These are phyloP conservation scores for Dendrocincla fuliginosa DNA, from an alignment of 2,797 vertebrate genomes.

Conservation along the genomic window DNA sequence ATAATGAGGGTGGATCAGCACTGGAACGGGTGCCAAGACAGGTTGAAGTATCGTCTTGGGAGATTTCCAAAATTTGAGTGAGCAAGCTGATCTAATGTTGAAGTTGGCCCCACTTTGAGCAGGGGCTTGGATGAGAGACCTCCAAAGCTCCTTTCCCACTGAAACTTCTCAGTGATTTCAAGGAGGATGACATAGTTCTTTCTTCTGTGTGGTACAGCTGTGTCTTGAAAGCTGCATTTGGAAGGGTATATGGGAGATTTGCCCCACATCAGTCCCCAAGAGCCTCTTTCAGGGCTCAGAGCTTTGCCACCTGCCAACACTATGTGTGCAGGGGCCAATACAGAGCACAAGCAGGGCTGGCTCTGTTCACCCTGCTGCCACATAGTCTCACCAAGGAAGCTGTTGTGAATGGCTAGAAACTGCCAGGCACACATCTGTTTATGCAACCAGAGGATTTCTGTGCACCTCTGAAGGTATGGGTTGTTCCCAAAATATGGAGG, in stretches of 20 bases:
- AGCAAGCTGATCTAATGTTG: background rate
- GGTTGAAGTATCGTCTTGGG: slow-evolving; percentile 18
- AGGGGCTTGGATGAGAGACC: background rate
- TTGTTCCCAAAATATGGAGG: background rate
- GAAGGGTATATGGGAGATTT: background rate
- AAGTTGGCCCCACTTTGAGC: background rate
- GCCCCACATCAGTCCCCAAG: background rate
- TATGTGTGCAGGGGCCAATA: background rate
- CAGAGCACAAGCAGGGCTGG: background rate
- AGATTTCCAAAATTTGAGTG: slow-evolving; percentile 12
- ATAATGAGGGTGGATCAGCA: slow-evolving; percentile 12
- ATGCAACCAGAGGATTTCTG: background rate
- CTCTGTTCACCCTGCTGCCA: background rate
- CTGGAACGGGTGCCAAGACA: slow-evolving; percentile 16
- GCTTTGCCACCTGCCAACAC: background rate
- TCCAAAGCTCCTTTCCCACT: background rate
- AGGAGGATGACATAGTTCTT: background rate
- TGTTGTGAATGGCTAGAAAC: background rate
- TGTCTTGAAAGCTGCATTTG: background rate
- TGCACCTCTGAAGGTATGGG: background rate
- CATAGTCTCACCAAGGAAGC: background rate
- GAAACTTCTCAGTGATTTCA: background rate
- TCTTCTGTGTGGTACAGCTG: background rate
- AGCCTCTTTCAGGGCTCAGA: background rate
- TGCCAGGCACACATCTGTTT: background rate